Evolutionary conservation across 2,113 vertebrate genomes (phyloP).

Genomic region (Lycaon pictus): DNA sequence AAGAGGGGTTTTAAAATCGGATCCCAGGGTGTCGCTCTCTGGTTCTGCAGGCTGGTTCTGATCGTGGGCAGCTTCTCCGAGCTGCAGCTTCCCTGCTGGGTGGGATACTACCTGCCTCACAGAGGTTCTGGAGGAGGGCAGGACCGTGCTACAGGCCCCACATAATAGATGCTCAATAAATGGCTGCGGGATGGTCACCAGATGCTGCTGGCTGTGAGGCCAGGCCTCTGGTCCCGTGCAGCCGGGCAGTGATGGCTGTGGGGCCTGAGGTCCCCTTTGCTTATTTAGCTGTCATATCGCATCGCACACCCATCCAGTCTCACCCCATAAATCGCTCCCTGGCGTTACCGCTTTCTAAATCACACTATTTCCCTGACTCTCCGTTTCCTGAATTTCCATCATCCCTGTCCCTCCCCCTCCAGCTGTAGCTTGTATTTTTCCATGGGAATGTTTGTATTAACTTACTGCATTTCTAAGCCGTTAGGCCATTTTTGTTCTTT

Average conservation of each 20-base stretch:
- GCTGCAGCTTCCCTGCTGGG: background rate
- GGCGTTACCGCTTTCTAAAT: slow-evolving; percentile 18
- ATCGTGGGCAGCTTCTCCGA: background rate
- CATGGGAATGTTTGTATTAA: background rate
- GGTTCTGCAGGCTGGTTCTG: background rate
- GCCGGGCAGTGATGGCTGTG: background rate
- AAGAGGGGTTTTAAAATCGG: background rate
- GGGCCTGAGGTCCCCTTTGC: background rate
- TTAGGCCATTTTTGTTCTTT: background rate
- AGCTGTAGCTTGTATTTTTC: slow-evolving; percentile 60
- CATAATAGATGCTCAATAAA: background rate
- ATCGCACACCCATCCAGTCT: background rate
- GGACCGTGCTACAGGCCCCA: no score
- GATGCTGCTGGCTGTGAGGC: background rate
- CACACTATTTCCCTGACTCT: slow-evolving; percentile 1
- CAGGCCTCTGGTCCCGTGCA: accelerated
- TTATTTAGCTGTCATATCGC: slow-evolving; percentile 9
- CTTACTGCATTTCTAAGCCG: background rate
- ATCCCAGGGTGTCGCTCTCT: background rate
- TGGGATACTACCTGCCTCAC: accelerated
- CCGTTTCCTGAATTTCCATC: slow-evolving; percentile 52
- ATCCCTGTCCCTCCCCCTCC: background rate
- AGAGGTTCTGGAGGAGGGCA: background rate
- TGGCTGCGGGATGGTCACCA: background rate
- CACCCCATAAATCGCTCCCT: slow-evolving; percentile 66